Evolutionary conservation across 2,113 vertebrate species (phyloP).

Genomic region (Thomomys bottae): DNA sequence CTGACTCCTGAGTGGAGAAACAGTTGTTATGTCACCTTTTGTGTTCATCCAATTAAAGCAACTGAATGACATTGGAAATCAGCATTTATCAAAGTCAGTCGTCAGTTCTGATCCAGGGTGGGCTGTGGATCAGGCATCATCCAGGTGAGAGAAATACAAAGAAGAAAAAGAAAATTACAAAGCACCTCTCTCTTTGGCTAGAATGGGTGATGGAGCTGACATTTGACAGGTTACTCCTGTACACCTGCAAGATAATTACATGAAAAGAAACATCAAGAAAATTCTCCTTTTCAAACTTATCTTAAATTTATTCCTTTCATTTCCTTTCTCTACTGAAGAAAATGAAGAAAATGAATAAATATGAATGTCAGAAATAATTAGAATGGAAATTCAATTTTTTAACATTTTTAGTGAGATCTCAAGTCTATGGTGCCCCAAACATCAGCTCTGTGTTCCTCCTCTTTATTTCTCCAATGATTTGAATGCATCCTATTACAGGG

Average conservation of each 20-base stretch:
- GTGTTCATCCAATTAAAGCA: background rate
- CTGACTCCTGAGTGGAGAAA: background rate
- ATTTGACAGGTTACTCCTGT: slow-evolving; percentile 50
- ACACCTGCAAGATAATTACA: slow-evolving; percentile 51
- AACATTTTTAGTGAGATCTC: slow-evolving; percentile 67
- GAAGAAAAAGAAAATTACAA: too few species aligned
- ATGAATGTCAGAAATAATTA: slow-evolving; percentile 76
- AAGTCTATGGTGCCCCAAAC: slow-evolving; percentile 48
- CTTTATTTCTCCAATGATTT: slow-evolving; percentile 71
- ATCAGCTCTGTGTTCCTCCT: slow-evolving; percentile 34
- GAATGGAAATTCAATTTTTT: slow-evolving; percentile 42
- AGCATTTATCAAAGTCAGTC: background rate
- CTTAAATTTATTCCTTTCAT: slow-evolving; percentile 78
- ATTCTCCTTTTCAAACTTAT: slow-evolving; percentile 30
- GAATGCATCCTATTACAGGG: slow-evolving; percentile 63
- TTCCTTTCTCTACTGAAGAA: slow-evolving; percentile 53
- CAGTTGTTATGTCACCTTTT: background rate
- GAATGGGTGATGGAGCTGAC: slow-evolving; percentile 24
- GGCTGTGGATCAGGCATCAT: slow-evolving; percentile 27
- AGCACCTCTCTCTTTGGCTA: too few species aligned
- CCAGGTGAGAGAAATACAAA: background rate
- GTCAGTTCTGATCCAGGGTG: background rate
- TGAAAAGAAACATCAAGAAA: slow-evolving; percentile 34
- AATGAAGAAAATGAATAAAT: slow-evolving; percentile 63
- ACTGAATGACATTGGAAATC: background rate